Conservation (phyloP, 2,888 invertebrate species). For the Cenopis cana region DNA sequence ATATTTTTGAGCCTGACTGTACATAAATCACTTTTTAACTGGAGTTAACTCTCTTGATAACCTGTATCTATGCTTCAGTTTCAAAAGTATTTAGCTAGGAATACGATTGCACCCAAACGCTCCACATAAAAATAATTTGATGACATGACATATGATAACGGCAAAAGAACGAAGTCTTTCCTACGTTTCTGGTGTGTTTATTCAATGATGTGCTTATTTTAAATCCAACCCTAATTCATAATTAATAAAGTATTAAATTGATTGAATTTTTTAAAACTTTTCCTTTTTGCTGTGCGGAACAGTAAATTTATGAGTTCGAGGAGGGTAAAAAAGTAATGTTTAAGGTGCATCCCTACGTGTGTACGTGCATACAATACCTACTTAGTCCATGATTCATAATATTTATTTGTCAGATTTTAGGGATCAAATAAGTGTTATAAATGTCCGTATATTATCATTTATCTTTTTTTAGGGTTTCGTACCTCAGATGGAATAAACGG, state of each 20-base stretch:
- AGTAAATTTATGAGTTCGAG: conserved; percentile 1
- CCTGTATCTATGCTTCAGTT: neutral
- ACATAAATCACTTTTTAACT: neutral
- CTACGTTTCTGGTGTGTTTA: neutral
- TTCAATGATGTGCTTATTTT: neutral
- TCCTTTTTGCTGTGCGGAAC: conserved; percentile 5
- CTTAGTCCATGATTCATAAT: neutral
- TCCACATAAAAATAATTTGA: conserved; percentile 1
- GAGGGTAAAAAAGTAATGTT: neutral
- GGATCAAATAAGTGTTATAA: neutral
- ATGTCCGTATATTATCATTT: neutral
- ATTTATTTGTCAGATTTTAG: neutral
- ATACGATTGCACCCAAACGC: neutral
- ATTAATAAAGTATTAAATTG: neutral
- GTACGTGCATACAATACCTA: no score
- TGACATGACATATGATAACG: conserved; percentile 5
- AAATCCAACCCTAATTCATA: neutral
- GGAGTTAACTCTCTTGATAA: neutral
- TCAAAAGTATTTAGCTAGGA: neutral
- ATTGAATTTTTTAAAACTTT: neutral
- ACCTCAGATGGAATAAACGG: no score
- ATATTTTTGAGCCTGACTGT: no score
- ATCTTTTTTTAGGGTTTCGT: no score
- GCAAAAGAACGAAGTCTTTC: neutral
- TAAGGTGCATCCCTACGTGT: no score